Evolutionary conservation across 2,113 vertebrate genomes (phyloP), one percentile per base, ranked within the genome.

Genomic region (Empidonax traillii): DNA sequence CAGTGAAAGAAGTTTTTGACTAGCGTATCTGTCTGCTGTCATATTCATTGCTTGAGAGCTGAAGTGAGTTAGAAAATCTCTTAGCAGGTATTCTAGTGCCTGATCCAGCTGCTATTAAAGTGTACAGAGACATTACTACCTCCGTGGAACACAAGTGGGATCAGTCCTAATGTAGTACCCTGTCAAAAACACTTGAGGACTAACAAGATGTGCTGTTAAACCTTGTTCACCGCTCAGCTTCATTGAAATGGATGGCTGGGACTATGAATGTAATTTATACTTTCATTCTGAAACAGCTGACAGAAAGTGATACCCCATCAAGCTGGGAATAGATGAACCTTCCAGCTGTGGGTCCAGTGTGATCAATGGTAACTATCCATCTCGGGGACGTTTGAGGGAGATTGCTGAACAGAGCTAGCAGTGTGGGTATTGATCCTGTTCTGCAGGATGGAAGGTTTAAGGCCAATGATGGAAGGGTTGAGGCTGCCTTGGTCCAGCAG

Each of bases 271-370:
- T 82, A 73, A 92, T 94, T 97, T 96, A 91, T 88, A 55, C 87
- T 62, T 69, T 90, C 79, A 78, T 95, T 90, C 74, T 75, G 67
- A 94, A 97, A 82, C 84, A 77, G 59, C 74, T 95, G 72, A 68
- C 31, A 92, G 88, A 93, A 96, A 95, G 80, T 39, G 77, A 68
- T 75, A 68, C 43, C 76, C 74, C 37, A 9, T 92, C 87, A 94
- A 88, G 77, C 52, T 37, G 35, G 80, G 46, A 80, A 61, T 65
- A 87, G 69, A 95, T 93, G 92, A 89, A 80, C 75, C 95, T 96
- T 87, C 90, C 76, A 91, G 69, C 83, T 78, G 67, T 82, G 52
- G 37, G 52, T 89, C 86, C 39, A 25, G 23, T 72, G 53, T 33
- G 71, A 89, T 91, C 85, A 75, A 35, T 71, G 44, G 44, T 74